These are phyloP conservation scores for Micromussa lordhowensis DNA, from an alignment of 92 coral and sea anemone genomes.

Conservation along the genomic window DNA sequence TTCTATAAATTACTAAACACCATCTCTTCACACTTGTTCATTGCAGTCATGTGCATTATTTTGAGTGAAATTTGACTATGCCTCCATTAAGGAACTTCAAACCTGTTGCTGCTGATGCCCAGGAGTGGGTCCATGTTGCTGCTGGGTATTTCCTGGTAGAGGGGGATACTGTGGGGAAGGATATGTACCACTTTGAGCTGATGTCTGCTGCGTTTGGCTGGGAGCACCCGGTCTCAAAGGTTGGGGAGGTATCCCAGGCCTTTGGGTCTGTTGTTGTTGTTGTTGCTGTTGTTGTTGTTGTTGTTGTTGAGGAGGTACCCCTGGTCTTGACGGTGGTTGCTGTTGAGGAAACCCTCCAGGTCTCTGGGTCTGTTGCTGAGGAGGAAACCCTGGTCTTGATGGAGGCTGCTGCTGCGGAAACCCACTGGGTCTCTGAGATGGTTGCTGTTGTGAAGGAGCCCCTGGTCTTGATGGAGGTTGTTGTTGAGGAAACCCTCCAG, in stretches of 20 bases:
- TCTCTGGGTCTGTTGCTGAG: conserved; percentile 23
- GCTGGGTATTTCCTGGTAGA: conserved; percentile 13
- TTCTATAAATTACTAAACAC: no score
- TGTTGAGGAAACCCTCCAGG: conserved; percentile 29
- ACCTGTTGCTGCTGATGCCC: conserved; percentile 52
- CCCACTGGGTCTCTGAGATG: conserved; percentile 31
- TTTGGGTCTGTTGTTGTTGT: conserved; percentile 37
- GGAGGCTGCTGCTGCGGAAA: conserved; percentile 42
- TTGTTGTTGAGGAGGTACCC: conserved; percentile 19
- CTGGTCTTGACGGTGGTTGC: conserved; percentile 37
- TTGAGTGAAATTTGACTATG: not conserved
- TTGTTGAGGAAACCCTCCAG: not conserved
- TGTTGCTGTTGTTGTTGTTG: conserved; percentile 44
- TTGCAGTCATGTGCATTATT: not conserved
- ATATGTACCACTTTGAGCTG: conserved; percentile 38
- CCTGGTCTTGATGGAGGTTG: conserved; percentile 13
- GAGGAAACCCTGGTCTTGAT: conserved; percentile 38
- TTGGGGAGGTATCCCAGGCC: conserved; percentile 56
- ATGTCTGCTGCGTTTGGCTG: conserved; percentile 31
- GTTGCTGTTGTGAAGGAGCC: conserved; percentile 14
- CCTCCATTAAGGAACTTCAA: not conserved
- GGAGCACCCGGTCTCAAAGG: conserved; percentile 32
- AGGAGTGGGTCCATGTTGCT: conserved; percentile 26
- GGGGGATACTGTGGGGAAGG: conserved; percentile 43
- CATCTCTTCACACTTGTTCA: no score